Conservation (phyloP, 2,113 vertebrate genomes). For the Pampusana beccarii region DNA sequence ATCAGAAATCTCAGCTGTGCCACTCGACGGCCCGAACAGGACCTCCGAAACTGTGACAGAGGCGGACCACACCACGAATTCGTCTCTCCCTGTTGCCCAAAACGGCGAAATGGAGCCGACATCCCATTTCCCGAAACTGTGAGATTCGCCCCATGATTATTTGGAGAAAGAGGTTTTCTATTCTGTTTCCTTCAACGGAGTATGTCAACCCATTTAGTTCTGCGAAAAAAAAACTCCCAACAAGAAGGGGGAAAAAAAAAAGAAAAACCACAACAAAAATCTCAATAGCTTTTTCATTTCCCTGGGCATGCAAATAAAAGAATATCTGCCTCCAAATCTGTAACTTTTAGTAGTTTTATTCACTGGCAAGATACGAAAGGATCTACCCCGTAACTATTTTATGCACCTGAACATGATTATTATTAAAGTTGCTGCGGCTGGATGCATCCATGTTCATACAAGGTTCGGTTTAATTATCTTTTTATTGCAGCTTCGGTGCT, state of each 20-base stretch:
- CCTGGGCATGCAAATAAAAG: background rate
- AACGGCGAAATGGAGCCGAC: background rate
- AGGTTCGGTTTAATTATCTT: background rate
- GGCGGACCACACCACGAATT: background rate
- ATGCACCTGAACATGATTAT: background rate
- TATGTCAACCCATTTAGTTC: background rate
- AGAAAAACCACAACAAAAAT: background rate
- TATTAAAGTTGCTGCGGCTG: background rate
- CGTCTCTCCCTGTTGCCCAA: background rate
- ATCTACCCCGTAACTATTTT: background rate
- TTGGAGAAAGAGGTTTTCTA: background rate
- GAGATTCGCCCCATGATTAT: background rate
- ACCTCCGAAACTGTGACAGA: background rate
- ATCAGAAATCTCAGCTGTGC: constrained; percentile 46
- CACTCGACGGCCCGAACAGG: background rate
- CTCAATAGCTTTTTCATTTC: background rate
- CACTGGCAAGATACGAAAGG: background rate
- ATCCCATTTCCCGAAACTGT: background rate
- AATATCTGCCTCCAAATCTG: background rate
- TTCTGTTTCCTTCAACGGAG: background rate
- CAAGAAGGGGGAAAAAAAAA: too few relatives aligned
- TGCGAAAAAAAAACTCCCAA: too few relatives aligned
- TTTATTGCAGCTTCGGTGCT: background rate
- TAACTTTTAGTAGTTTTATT: background rate
- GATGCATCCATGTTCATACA: background rate